These are phyloP conservation scores for Leptopilina clavipes DNA, from an alignment of 1,140 invertebrate genomes.

Conservation along the genomic window DNA sequence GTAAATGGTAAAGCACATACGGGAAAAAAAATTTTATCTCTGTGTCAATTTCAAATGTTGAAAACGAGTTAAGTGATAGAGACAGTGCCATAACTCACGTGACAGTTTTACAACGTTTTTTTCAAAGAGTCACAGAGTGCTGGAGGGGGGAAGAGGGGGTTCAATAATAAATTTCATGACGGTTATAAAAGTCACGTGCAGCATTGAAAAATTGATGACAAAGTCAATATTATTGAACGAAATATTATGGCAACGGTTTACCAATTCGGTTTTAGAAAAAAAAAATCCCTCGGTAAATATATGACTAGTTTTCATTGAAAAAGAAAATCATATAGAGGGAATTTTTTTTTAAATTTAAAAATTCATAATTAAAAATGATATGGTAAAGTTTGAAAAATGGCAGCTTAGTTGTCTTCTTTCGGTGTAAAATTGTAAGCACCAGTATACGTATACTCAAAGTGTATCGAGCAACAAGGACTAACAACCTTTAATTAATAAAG, in stretches of 20 bases:
- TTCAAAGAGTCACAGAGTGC: no score
- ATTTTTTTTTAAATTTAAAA: not conserved
- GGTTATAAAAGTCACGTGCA: slow-evolving; percentile 17
- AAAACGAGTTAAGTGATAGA: slow-evolving; percentile 11
- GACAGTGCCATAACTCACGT: slow-evolving; percentile 1
- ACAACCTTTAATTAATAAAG: slow-evolving; percentile 74
- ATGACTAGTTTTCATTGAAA: not conserved
- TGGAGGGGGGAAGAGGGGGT: not conserved
- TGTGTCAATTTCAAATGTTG: slow-evolving; percentile 9
- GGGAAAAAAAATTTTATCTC: not conserved
- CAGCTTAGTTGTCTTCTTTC: not conserved
- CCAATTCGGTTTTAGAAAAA: not conserved
- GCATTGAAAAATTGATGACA: slow-evolving; percentile 15
- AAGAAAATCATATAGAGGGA: not conserved
- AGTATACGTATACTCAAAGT: slow-evolving; percentile 41
- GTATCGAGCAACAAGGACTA: slow-evolving; percentile 71
- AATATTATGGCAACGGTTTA: slow-evolving; percentile 11
- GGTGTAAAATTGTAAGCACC: not conserved
- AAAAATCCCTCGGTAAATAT: not conserved
- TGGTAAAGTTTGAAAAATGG: not conserved
- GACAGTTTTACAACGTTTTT: slow-evolving; percentile 10
- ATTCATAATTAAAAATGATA: not conserved
- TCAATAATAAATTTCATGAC: slow-evolving; percentile 20
- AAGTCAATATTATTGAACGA: slow-evolving; percentile 1
- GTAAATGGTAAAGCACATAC: not conserved